phyloP scores from a whole-genome alignment of 2,888 invertebrate genomes.

The Drosophila anomalata region DNA sequence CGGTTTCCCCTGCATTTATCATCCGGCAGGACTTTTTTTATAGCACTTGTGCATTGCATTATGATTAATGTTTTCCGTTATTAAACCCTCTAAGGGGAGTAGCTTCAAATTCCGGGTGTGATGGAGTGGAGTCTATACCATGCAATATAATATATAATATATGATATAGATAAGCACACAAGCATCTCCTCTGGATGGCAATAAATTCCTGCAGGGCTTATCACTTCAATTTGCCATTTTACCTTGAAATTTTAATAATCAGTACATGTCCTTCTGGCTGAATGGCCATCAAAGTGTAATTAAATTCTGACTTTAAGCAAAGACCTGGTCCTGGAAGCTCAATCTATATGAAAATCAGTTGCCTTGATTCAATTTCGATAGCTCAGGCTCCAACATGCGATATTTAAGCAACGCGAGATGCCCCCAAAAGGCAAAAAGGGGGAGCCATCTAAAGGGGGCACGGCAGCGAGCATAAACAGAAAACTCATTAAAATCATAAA shows the following conservation, averaged over 20 bases:
- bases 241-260: neutral
- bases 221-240: slow-evolving; percentile 7
- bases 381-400: slow-evolving; percentile 14
- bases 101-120: neutral
- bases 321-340: slow-evolving; percentile 1
- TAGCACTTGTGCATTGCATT: slow-evolving; percentile 59
- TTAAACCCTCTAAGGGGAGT: neutral
- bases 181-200: neutral
- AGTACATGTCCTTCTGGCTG: slow-evolving; percentile 10
- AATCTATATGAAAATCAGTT: slow-evolving; percentile 17
- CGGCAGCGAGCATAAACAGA: slow-evolving; percentile 66
- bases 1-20: slow-evolving; percentile 74
- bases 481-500: slow-evolving; percentile 80
- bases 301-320: slow-evolving; percentile 21
- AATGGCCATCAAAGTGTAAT: slow-evolving; percentile 27
- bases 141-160: neutral
- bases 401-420: slow-evolving; percentile 31
- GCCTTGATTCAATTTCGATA: slow-evolving; percentile 36
- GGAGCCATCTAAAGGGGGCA: neutral
- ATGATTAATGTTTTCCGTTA: slow-evolving; percentile 61
- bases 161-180: neutral
- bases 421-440: slow-evolving; percentile 4
- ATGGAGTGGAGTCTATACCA: no score
- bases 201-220: slow-evolving; percentile 3
- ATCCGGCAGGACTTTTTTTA: slow-evolving; percentile 69